Percentiles rank a stretch among this genome's conserved stretches.
phyloP scores from a whole-genome alignment of 64 coral and sea anemone genomes.

The Acropora yongei region DNA sequence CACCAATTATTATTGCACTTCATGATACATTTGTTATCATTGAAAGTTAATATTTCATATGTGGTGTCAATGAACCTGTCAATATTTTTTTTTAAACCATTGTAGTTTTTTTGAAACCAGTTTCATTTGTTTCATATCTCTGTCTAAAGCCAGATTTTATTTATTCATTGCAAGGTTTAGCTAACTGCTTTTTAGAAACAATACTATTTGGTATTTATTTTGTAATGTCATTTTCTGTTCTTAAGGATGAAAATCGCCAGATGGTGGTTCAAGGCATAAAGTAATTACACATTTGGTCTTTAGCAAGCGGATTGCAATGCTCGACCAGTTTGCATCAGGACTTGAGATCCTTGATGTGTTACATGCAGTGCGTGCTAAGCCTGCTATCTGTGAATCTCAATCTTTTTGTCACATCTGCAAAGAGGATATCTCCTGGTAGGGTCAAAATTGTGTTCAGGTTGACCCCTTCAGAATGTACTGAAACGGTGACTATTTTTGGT shows the following conservation, averaged over 20 bases:
- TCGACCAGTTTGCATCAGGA: neutral
- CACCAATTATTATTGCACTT: neutral
- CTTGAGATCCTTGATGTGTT: neutral
- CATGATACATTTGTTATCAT: neutral
- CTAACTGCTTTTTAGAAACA: neutral
- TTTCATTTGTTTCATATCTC: neutral
- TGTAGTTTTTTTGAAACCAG: too few species aligned
- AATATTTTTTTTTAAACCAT: neutral
- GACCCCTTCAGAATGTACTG: neutral
- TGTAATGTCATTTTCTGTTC: constrained; percentile 1
- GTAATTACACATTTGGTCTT: constrained; percentile 2
- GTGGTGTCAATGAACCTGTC: neutral
- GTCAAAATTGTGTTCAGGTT: constrained; percentile 1
- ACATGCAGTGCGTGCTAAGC: neutral
- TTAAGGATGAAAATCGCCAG: neutral
- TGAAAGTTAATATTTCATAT: neutral
- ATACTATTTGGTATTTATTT: neutral
- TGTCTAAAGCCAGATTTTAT: constrained; percentile 3
- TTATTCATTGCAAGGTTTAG: neutral
- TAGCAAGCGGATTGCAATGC: neutral
- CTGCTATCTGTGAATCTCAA: neutral
- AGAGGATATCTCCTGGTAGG: neutral
- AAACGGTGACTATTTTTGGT: neutral
- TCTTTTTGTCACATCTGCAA: neutral
- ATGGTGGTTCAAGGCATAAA: neutral